Evolutionary conservation across 2,113 vertebrate species (phyloP), one percentile per base, ranked within the genome.

Genomic region (Eulemur rufifrons): DNA sequence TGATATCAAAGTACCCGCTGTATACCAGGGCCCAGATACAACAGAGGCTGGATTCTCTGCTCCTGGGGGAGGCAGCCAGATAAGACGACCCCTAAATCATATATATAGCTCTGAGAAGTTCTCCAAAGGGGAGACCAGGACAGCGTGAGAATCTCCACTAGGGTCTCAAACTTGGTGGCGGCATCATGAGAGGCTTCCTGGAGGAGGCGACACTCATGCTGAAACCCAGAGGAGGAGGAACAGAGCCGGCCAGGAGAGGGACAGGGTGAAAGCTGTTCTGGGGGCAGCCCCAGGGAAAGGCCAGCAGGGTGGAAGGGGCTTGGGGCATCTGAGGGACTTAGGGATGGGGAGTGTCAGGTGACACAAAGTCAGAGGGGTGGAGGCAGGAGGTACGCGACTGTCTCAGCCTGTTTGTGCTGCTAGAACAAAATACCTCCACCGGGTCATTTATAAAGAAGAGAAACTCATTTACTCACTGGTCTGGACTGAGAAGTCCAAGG

Each of bases 261-360:
- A 5, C 39, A 34, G 21, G 20, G 11, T 29, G 69, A 29, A 68
- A 59, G 29, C 29, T 14, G 12, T 52, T 61, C 21, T 13, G 39
- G 66, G 4, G 39, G 12, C 20, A 74, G 86, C 74, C 47, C 47
- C 8, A 17, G 17, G 32, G 37, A 23, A 64, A 71, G 56, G 71
- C 25, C 73, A 32, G 54, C 11, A 2, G n/a, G 73, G 29, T 3
- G 3, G 66, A 50, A 89, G 56, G 39, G 37, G 17, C 32, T 63
- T 23, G 50, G 42, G 20, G 50, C 14, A 11, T 45, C 13, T 5
- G 34, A 59, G 45, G 86, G 20, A 39, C 29, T 12, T 20, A 39
- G 2, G 23, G 15, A 1, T 5, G 20, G 54, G 39, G 37, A 37
- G 13, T 3, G 1, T 52, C 8, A 4, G 0, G 0, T 3, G 8